These are phyloP conservation scores for Stegodyphus dumicola DNA, from an alignment of 1,140 invertebrate species.

Conservation along the genomic window DNA sequence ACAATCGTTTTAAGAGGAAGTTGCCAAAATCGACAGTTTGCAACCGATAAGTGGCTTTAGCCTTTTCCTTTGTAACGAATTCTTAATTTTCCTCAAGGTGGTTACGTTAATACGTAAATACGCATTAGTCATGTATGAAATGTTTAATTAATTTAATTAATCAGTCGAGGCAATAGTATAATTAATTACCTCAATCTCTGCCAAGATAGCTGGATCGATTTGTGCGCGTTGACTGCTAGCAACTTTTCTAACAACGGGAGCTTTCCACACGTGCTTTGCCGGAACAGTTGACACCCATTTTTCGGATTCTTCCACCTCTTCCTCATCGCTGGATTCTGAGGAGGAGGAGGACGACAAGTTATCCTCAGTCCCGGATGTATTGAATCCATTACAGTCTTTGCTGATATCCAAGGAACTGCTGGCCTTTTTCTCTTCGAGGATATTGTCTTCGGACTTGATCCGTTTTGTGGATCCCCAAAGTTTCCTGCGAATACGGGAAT, in stretches of 20 bases:
- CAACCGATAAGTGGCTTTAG: no score
- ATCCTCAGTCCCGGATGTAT: neutral
- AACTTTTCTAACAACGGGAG: conserved; percentile 33
- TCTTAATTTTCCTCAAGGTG: no score
- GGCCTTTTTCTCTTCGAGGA: neutral
- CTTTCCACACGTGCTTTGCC: neutral
- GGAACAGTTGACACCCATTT: neutral
- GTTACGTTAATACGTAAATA: no score
- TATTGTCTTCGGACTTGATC: conserved; percentile 14
- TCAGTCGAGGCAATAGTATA: no score
- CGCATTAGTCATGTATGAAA: no score
- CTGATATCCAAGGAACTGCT: neutral
- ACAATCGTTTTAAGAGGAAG: no score
- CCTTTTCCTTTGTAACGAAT: no score
- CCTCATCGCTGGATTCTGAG: neutral
- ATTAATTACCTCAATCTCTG: conserved; percentile 42
- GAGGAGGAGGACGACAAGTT: conserved; percentile 8
- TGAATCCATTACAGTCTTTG: conserved; percentile 17
- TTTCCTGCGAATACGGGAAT: conserved; percentile 8
- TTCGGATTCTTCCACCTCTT: conserved; percentile 10
- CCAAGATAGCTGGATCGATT: conserved; percentile 34
- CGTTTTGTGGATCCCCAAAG: conserved; percentile 12
- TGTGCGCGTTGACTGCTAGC: conserved; percentile 10
- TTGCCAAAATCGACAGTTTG: no score
- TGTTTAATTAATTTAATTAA: no score